These are phyloP conservation scores for Stegodyphus dumicola DNA, from an alignment of 1,140 invertebrate genomes.

Conservation along the genomic window DNA sequence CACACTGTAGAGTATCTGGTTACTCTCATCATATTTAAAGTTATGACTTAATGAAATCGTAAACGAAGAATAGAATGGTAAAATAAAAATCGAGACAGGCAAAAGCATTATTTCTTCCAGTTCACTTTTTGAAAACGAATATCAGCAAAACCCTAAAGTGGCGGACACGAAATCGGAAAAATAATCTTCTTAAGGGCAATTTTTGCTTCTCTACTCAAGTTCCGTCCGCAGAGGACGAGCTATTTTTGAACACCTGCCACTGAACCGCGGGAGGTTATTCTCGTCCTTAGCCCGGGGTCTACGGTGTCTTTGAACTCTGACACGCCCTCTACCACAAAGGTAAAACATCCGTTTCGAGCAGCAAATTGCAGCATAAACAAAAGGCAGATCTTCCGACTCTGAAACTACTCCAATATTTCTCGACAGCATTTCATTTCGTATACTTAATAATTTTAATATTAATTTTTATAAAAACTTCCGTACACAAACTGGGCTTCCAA, in stretches of 20 bases:
- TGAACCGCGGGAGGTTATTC: constrained; percentile 16
- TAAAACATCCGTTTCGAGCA: background rate
- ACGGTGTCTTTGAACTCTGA: constrained; percentile 30
- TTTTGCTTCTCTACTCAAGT: background rate
- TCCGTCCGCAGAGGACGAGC: background rate
- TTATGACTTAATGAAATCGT: too few relatives aligned
- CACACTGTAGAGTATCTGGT: too few relatives aligned
- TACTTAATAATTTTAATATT: too few relatives aligned
- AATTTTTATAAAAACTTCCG: too few relatives aligned
- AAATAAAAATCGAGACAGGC: background rate
- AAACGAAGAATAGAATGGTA: background rate
- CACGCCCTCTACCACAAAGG: constrained; percentile 11
- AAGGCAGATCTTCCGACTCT: too few relatives aligned
- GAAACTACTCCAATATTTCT: too few relatives aligned
- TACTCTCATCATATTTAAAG: too few relatives aligned
- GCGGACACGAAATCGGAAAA: background rate
- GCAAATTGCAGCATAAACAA: too few relatives aligned
- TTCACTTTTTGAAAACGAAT: background rate
- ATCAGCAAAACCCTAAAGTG: background rate
- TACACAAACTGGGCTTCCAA: too few relatives aligned
- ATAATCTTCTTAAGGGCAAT: constrained; percentile 16
- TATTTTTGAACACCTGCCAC: constrained; percentile 16
- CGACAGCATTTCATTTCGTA: too few relatives aligned
- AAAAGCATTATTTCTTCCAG: background rate
- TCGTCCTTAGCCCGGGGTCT: constrained; percentile 23